Conservation (phyloP, 2,797 vertebrate species). For the Fistularia commersonii region DNA sequence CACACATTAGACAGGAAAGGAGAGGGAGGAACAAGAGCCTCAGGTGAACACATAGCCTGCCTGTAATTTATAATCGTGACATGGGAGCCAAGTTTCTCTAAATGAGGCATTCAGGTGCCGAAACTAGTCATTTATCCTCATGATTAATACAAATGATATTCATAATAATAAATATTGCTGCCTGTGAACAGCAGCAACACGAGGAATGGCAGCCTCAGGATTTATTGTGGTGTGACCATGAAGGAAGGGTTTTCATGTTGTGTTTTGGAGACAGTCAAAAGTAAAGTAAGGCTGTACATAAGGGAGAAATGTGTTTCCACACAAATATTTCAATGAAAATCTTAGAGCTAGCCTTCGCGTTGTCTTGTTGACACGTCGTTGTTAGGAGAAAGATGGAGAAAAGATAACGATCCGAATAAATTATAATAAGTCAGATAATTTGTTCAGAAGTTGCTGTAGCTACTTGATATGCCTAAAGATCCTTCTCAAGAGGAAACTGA, state of each 20-base stretch:
- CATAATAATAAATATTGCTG: slow-evolving; percentile 98
- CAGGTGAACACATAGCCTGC: slow-evolving; percentile 91
- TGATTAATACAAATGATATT: slow-evolving; percentile 99
- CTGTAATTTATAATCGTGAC: slow-evolving; percentile 99
- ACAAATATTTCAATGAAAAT: too few relatives aligned
- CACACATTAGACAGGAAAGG: slow-evolving; percentile 7
- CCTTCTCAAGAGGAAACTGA: too few relatives aligned
- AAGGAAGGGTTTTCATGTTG: slow-evolving; percentile 3
- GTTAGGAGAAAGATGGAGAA: too few relatives aligned
- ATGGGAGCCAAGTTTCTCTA: slow-evolving; percentile 98
- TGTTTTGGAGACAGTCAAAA: slow-evolving; percentile 4
- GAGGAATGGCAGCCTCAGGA: slow-evolving; percentile 36
- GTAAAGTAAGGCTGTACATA: neutral
- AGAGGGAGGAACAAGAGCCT: slow-evolving; percentile 70
- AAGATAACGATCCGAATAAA: too few relatives aligned
- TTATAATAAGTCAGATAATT: too few relatives aligned
- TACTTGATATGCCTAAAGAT: too few relatives aligned
- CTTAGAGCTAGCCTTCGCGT: too few relatives aligned
- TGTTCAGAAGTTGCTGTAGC: too few relatives aligned
- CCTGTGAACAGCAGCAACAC: slow-evolving; percentile 54
- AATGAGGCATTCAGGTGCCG: slow-evolving; percentile 99
- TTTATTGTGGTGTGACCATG: neutral
- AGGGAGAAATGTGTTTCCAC: too few relatives aligned
- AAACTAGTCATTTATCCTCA: slow-evolving; percentile 99
- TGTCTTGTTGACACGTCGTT: too few relatives aligned